Evolutionary conservation across 1,140 invertebrate genomes (phyloP).

Genomic region (Fragariocoptes setiger): DNA sequence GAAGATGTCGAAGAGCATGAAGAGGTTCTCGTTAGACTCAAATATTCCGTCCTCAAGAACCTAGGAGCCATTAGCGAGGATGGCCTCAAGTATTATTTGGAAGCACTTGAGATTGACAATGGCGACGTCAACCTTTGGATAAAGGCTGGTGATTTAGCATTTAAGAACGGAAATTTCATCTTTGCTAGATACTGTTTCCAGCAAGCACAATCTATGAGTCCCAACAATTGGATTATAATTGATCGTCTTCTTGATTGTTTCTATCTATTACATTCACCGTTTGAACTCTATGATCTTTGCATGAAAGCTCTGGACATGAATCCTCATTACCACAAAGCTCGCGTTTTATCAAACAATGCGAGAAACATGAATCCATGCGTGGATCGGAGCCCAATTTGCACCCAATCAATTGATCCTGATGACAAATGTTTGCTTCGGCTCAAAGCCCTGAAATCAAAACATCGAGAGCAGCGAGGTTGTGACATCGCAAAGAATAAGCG

Average conservation of each 20-base stretch:
- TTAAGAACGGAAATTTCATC: conserved; percentile 1
- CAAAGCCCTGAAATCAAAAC: not conserved
- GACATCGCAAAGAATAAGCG: not conserved
- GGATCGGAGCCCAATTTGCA: not conserved
- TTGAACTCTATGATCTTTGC: conserved; percentile 3
- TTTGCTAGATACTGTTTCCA: conserved; percentile 7
- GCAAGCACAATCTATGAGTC: conserved; percentile 2
- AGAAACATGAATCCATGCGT: not conserved
- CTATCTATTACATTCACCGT: conserved; percentile 5
- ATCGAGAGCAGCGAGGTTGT: not conserved
- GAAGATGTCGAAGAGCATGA: conserved; percentile 1
- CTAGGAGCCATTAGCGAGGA: conserved; percentile 6
- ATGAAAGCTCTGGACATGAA: not conserved
- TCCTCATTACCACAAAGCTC: conserved; percentile 1
- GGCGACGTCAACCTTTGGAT: conserved; percentile 8
- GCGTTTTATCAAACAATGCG: not conserved
- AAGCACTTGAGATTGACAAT: conserved; percentile 7
- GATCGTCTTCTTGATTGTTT: conserved; percentile 8
- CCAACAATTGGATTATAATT: conserved; percentile 6
- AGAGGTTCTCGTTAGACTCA: not conserved
- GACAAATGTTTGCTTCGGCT: too few species aligned
- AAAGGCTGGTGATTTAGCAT: conserved; percentile 4
- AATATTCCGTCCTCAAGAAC: conserved; percentile 7
- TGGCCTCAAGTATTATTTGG: conserved; percentile 3
- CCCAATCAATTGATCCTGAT: not conserved